Evolutionary conservation across 2,113 vertebrate genomes (phyloP).

Genomic region (Pontoporia blainvillei): DNA sequence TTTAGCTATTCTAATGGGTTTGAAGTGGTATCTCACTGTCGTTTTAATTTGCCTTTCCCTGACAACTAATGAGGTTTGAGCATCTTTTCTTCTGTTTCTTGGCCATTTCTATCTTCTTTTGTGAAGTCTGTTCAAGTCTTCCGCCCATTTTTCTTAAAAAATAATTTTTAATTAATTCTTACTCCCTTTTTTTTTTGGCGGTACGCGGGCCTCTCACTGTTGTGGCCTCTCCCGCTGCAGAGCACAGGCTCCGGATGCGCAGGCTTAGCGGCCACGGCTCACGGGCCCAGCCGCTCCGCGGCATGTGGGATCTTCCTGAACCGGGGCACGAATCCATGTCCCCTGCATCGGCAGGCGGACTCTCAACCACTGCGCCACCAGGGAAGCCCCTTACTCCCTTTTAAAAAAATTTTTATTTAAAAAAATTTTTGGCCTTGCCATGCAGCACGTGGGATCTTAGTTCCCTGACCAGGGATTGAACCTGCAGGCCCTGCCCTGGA

Average conservation of each 20-base stretch:
- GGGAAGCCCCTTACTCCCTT: too few relatives aligned
- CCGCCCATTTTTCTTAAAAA: background rate
- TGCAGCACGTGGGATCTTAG: background rate
- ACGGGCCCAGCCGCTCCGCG: too few relatives aligned
- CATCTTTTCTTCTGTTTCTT: background rate
- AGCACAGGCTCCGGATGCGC: too few relatives aligned
- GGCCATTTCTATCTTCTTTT: background rate
- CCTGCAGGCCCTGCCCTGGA: background rate
- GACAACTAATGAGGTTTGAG: background rate
- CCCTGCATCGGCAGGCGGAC: too few relatives aligned
- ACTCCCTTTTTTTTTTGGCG: too few relatives aligned
- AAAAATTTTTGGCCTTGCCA: background rate
- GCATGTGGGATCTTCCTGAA: too few relatives aligned
- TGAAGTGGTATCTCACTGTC: background rate
- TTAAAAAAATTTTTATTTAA: too few relatives aligned
- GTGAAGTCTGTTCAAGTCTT: conserved; percentile 1
- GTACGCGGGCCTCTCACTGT: too few relatives aligned
- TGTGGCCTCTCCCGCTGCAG: too few relatives aligned
- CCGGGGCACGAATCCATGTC: too few relatives aligned
- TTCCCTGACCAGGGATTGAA: background rate
- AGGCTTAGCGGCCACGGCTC: too few relatives aligned
- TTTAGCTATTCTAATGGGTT: background rate
- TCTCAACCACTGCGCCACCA: too few relatives aligned
- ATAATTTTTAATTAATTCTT: background rate
- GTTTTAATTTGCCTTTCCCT: background rate